Evolutionary conservation across 1,140 invertebrate species (phyloP).

Genomic region (Brachionus paranguensis): DNA sequence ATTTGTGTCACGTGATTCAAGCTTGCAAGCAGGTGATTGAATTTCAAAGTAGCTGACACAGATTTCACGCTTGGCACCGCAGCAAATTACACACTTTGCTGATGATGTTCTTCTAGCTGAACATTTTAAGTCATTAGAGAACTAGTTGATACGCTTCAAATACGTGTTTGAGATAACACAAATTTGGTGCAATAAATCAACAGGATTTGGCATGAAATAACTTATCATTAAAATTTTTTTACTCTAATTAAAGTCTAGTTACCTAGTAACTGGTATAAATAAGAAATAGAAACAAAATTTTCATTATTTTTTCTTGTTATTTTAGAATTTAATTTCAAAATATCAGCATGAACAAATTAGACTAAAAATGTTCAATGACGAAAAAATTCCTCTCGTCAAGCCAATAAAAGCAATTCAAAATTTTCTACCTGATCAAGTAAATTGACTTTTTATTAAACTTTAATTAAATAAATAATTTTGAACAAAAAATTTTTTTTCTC

Average conservation of each 20-base stretch:
- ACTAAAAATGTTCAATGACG: slow-evolving; percentile 7
- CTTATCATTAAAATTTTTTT: background rate
- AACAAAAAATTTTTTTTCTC: background rate
- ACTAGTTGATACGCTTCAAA: slow-evolving; percentile 11
- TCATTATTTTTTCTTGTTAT: background rate
- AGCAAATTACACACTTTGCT: background rate
- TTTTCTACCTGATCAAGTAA: background rate
- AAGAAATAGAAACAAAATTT: background rate
- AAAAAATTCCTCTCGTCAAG: slow-evolving; percentile 11
- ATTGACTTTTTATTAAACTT: background rate
- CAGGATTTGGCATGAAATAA: slow-evolving; percentile 29
- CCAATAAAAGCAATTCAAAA: background rate
- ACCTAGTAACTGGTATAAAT: background rate
- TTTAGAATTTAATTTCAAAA: background rate
- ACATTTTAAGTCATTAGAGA: background rate
- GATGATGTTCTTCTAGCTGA: background rate
- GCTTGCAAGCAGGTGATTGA: background rate
- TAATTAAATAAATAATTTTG: background rate
- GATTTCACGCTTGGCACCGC: background rate
- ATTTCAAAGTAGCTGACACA: background rate
- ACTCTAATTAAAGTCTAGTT: background rate
- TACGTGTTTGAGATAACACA: background rate
- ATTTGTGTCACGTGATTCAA: background rate
- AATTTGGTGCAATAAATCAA: slow-evolving; percentile 25
- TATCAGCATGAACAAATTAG: background rate